Evolutionary conservation across 1,140 invertebrate species (phyloP).

Genomic region (Yoshiicerus persimilis): DNA sequence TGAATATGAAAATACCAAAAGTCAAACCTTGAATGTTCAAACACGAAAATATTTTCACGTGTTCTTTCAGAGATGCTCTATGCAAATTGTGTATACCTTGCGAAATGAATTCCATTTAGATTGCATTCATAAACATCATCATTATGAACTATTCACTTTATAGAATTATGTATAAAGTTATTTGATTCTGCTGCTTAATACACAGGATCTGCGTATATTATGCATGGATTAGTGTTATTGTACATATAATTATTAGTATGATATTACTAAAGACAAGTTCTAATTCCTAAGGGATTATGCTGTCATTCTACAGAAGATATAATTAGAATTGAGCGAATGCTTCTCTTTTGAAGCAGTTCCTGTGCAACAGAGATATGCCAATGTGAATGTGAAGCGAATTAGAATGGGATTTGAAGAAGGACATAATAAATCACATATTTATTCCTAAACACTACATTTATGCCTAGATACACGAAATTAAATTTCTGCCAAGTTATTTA

Average conservation of each 20-base stretch:
- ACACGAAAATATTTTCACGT: neutral
- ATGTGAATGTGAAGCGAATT: neutral
- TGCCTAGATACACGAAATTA: neutral
- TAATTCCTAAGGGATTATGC: neutral
- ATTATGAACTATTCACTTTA: neutral
- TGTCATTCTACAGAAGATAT: conserved; percentile 2
- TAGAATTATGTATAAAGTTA: neutral
- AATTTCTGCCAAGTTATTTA: neutral
- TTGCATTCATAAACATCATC: no score
- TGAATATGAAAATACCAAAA: neutral
- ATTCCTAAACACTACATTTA: neutral
- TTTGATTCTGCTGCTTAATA: neutral
- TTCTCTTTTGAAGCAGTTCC: neutral
- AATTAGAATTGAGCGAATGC: neutral
- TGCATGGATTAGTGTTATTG: no score
- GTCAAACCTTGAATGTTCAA: neutral
- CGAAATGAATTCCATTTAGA: neutral
- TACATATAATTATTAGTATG: neutral
- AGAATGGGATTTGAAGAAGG: neutral
- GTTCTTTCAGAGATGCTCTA: no score
- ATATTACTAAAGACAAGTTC: neutral
- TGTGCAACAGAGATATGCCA: no score
- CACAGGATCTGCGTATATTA: neutral
- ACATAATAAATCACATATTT: neutral
- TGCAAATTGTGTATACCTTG: neutral